Conservation (phyloP, 1,140 invertebrate genomes). For the Saxidomus purpurata region DNA sequence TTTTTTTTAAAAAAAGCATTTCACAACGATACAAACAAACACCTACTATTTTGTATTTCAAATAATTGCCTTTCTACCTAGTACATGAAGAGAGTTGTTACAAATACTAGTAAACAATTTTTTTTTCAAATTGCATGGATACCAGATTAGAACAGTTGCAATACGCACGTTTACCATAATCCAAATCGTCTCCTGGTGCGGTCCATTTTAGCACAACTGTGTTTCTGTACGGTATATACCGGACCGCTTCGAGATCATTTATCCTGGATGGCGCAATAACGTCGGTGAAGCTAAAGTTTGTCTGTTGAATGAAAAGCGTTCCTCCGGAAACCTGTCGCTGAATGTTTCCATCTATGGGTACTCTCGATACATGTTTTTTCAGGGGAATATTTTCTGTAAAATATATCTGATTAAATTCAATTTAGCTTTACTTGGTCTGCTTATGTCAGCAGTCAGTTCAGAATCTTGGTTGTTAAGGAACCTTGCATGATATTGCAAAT, state of each 20-base stretch:
- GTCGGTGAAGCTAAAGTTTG: conserved; percentile 31
- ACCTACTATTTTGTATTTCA: too few species aligned
- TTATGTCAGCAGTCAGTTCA: neutral
- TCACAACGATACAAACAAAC: too few species aligned
- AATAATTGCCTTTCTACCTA: too few species aligned
- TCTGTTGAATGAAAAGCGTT: conserved; percentile 15
- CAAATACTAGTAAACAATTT: too few species aligned
- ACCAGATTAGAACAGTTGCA: neutral
- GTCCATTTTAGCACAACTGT: conserved; percentile 76
- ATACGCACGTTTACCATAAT: conserved; percentile 74
- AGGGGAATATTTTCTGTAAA: neutral
- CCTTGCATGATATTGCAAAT: neutral
- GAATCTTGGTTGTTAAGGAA: neutral
- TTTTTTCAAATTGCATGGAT: too few species aligned
- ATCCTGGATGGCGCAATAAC: conserved; percentile 83
- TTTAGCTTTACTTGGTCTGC: neutral
- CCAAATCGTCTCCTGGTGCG: conserved; percentile 75
- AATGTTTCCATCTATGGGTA: neutral
- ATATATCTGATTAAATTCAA: neutral
- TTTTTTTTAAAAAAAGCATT: too few species aligned
- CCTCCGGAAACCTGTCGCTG: conserved; percentile 52
- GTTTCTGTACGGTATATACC: conserved; percentile 69
- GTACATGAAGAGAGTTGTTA: too few species aligned
- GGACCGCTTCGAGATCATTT: conserved; percentile 82
- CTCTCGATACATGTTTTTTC: conserved; percentile 6